Percentiles rank a stretch among this genome's conserved stretches.
phyloP scores from a whole-genome alignment of 2,113 vertebrate genomes.

The Cyanoderma ruficeps region DNA sequence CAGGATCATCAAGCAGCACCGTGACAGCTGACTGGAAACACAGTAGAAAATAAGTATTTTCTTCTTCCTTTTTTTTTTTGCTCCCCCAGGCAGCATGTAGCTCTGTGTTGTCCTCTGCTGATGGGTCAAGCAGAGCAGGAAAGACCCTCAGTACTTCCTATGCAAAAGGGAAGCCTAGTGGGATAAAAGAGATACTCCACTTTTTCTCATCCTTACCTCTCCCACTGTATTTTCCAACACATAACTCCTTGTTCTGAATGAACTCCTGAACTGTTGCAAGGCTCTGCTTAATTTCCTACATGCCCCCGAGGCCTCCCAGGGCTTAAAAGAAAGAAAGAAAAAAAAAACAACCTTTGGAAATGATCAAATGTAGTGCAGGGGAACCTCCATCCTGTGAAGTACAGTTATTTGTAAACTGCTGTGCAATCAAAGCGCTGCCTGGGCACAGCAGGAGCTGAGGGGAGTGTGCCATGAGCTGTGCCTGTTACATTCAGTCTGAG shows the following conservation, averaged over 20 bases:
- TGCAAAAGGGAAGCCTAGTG: background rate
- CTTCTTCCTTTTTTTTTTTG: background rate
- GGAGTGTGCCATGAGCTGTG: background rate
- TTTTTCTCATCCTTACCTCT: background rate
- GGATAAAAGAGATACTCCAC: background rate
- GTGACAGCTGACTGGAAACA: background rate
- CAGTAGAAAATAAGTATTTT: background rate
- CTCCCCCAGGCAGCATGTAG: background rate
- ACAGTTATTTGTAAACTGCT: background rate
- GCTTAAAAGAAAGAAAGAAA: background rate
- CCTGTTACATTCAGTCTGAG: background rate
- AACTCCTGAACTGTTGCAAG: slow-evolving; percentile 8
- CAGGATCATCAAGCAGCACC: background rate
- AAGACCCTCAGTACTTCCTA: background rate
- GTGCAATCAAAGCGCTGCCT: background rate
- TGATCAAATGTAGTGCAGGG: background rate
- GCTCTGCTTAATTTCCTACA: slow-evolving; percentile 9
- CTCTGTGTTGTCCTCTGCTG: background rate
- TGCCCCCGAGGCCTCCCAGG: background rate
- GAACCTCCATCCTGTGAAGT: background rate
- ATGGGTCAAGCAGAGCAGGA: background rate
- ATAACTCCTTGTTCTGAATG: background rate
- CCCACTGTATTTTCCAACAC: background rate
- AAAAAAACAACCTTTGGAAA: background rate
- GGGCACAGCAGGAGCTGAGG: background rate